phyloP scores from a whole-genome alignment of 2,888 invertebrate species.

The Temnothorax ravouxi region DNA sequence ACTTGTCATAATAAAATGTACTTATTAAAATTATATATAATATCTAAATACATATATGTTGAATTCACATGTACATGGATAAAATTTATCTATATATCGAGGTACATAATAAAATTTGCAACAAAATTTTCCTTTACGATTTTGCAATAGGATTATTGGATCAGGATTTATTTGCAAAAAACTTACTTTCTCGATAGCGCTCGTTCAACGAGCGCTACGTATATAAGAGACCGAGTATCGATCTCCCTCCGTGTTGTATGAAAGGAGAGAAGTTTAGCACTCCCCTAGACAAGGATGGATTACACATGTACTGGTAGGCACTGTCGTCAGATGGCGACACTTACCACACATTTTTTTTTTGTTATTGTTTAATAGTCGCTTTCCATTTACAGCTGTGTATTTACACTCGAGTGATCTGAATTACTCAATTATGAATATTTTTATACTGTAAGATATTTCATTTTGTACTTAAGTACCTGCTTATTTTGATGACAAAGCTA shows the following conservation, averaged over 20 bases:
- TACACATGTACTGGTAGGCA: constrained; percentile 86
- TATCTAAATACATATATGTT: background rate
- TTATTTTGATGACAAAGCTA: too few relatives aligned
- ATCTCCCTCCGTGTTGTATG: constrained; percentile 90
- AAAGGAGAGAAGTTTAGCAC: constrained; percentile 99
- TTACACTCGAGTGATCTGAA: too few relatives aligned
- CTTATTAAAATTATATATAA: background rate
- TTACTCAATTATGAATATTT: too few relatives aligned
- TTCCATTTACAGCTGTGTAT: too few relatives aligned
- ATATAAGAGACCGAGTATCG: background rate
- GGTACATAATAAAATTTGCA: background rate
- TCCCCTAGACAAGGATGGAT: constrained; percentile 94
- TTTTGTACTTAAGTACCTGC: too few relatives aligned
- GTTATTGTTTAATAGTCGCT: too few relatives aligned
- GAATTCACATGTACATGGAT: background rate
- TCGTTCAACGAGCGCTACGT: background rate
- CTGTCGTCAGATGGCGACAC: constrained; percentile 78
- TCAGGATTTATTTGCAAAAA: background rate
- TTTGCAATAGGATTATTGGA: background rate
- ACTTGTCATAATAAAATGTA: background rate
- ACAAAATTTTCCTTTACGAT: background rate
- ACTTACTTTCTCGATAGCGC: background rate
- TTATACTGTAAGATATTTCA: too few relatives aligned
- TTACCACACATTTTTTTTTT: constrained; percentile 79
- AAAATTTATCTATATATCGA: background rate